Conservation (phyloP, 2,888 invertebrate species). For the Xanthorhoe designata region DNA sequence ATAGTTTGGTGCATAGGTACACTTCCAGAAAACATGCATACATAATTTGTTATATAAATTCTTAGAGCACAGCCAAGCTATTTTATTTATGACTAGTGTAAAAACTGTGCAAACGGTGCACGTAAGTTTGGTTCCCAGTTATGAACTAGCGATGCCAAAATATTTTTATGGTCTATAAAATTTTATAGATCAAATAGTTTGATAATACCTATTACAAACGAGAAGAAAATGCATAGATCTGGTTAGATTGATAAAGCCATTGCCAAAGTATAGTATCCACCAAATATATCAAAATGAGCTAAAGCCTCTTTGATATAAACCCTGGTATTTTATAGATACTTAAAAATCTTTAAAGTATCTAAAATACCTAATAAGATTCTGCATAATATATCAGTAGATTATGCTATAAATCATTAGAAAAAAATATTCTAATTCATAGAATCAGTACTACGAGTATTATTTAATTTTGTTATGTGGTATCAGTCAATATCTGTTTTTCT, state of each 20-base stretch:
- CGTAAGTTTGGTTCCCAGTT: conserved; percentile 23
- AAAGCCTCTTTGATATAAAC: too few relatives aligned
- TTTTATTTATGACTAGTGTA: conserved; percentile 25
- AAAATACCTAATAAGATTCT: too few relatives aligned
- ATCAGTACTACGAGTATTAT: too few relatives aligned
- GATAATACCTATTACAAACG: conserved; percentile 3
- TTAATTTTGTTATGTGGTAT: too few relatives aligned
- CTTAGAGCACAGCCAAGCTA: conserved; percentile 19
- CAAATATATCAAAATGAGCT: too few relatives aligned
- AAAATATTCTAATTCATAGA: too few relatives aligned
- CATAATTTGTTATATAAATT: conserved; percentile 19
- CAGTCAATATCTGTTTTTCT: too few relatives aligned
- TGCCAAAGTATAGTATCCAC: not conserved
- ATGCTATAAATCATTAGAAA: too few relatives aligned
- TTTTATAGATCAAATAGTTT: conserved; percentile 12
- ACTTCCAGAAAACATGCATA: not conserved
- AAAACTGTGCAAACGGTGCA: conserved; percentile 18
- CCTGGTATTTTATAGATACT: too few relatives aligned
- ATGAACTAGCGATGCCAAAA: conserved; percentile 20
- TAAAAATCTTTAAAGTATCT: too few relatives aligned
- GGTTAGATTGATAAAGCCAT: not conserved
- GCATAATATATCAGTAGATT: too few relatives aligned
- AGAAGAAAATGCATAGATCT: not conserved
- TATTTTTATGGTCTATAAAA: conserved; percentile 26
- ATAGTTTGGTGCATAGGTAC: too few relatives aligned